These are phyloP conservation scores for Scaptomyza montana DNA, from an alignment of 1,140 invertebrate genomes.

Conservation along the genomic window DNA sequence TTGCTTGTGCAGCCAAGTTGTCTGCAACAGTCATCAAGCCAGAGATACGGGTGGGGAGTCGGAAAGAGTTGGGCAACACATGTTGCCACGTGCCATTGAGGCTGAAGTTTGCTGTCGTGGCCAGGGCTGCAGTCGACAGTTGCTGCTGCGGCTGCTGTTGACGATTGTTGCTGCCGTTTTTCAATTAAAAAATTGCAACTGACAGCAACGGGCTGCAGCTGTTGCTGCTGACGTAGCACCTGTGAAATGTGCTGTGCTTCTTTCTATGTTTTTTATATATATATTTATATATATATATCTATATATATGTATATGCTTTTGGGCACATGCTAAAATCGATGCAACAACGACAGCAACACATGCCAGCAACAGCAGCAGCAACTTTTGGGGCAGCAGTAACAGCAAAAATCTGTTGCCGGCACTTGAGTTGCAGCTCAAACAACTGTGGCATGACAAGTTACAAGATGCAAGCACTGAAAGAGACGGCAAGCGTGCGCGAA, in stretches of 20 bases:
- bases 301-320: slow-evolving; percentile 16
- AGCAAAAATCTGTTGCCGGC: slow-evolving; percentile 74
- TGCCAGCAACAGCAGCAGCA: slow-evolving; percentile 40
- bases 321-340: slow-evolving; percentile 44
- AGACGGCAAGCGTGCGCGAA: background rate
- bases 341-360: slow-evolving; percentile 43
- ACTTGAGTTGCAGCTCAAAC: slow-evolving; percentile 77
- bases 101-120: slow-evolving; percentile 43
- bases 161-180: slow-evolving; percentile 58
- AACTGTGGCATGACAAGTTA: slow-evolving; percentile 77
- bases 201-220: slow-evolving; percentile 59
- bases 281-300: background rate
- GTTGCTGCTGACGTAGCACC: slow-evolving; percentile 55
- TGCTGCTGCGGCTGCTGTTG: slow-evolving; percentile 11
- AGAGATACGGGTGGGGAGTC: background rate
- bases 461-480: slow-evolving; percentile 43
- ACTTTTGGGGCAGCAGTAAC: slow-evolving; percentile 28
- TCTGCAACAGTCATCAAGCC: slow-evolving; percentile 38
- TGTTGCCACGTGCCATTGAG: slow-evolving; percentile 71
- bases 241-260: slow-evolving; percentile 38
- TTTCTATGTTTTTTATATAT: slow-evolving; percentile 15
- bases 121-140: slow-evolving; percentile 61
- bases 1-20: slow-evolving; percentile 50
- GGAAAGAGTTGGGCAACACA: slow-evolving; percentile 54
- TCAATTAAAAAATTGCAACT: slow-evolving; percentile 80